These are phyloP conservation scores for Noctuana brunneofusca DNA, from an alignment of 2,888 invertebrate species.

Conservation along the genomic window DNA sequence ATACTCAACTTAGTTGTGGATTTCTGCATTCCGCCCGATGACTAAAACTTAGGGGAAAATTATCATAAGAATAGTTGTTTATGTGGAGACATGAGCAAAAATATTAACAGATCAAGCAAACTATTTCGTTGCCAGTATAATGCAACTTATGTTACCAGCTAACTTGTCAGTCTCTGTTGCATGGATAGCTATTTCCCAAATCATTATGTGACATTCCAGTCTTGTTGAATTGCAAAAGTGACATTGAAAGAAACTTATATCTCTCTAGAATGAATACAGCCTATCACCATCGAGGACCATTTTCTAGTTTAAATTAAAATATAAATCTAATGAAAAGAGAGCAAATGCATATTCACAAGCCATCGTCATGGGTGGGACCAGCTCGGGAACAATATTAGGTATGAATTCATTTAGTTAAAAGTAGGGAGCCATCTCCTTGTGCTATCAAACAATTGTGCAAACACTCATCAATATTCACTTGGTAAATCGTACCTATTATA, in stretches of 20 bases:
- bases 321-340: constrained; percentile 40
- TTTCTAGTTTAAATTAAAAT: constrained; percentile 6
- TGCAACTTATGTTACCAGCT: constrained; percentile 29
- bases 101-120: background rate
- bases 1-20: constrained; percentile 83
- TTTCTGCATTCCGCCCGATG: constrained; percentile 84
- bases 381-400: constrained; percentile 82
- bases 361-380: constrained; percentile 84
- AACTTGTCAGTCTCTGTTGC: constrained; percentile 47
- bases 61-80: constrained; percentile 64
- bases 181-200: constrained; percentile 70
- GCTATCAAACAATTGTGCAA: constrained; percentile 66
- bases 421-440: constrained; percentile 63
- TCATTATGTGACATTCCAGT: constrained; percentile 80
- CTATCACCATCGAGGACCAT: constrained; percentile 7
- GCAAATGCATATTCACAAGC: constrained; percentile 70
- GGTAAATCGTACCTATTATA: constrained; percentile 39
- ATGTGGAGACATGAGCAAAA: constrained; percentile 51
- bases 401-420: constrained; percentile 73
- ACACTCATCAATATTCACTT: constrained; percentile 49
- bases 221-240: constrained; percentile 75
- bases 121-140: constrained; percentile 10
- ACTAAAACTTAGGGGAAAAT: constrained; percentile 79
- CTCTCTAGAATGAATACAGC: constrained; percentile 5
- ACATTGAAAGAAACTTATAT: constrained; percentile 52